These are phyloP conservation scores for Pollenia labialis DNA, from an alignment of 2,888 invertebrate species.

Conservation along the genomic window DNA sequence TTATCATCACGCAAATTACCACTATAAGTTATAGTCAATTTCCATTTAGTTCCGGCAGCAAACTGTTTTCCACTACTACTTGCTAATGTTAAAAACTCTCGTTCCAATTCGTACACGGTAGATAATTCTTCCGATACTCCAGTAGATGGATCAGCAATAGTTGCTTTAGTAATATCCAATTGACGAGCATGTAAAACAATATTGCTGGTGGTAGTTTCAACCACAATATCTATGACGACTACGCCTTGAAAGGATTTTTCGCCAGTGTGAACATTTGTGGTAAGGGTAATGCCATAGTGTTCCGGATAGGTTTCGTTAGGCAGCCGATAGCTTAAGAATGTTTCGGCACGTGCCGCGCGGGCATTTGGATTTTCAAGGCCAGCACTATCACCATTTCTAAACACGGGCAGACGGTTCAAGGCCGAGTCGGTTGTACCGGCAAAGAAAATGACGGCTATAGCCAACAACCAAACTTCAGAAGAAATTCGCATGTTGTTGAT, in stretches of 20 bases:
- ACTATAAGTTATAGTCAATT: slow-evolving; percentile 85
- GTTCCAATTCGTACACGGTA: slow-evolving; percentile 67
- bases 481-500: slow-evolving; percentile 74
- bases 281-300: slow-evolving; percentile 84
- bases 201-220: slow-evolving; percentile 67
- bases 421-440: slow-evolving; percentile 40
- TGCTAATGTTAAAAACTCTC: slow-evolving; percentile 79
- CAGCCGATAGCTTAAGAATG: slow-evolving; percentile 83
- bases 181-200: slow-evolving; percentile 79
- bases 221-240: slow-evolving; percentile 77
- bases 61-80: slow-evolving; percentile 48
- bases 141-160: slow-evolving; percentile 70
- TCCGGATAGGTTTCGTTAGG: slow-evolving; percentile 85
- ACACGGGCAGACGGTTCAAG: slow-evolving; percentile 55
- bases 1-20: slow-evolving; percentile 87
- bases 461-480: slow-evolving; percentile 26
- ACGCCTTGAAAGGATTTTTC: slow-evolving; percentile 77
- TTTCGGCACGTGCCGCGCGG: slow-evolving; percentile 57
- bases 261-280: slow-evolving; percentile 79
- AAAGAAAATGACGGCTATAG: slow-evolving; percentile 78
- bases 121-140: slow-evolving; percentile 38
- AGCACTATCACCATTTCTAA: not conserved
- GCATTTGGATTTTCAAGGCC: slow-evolving; percentile 46
- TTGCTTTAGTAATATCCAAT: slow-evolving; percentile 72
- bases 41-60: slow-evolving; percentile 83